These are phyloP conservation scores for Euwallacea similis DNA, from an alignment of 1,140 invertebrate species.

Conservation along the genomic window DNA sequence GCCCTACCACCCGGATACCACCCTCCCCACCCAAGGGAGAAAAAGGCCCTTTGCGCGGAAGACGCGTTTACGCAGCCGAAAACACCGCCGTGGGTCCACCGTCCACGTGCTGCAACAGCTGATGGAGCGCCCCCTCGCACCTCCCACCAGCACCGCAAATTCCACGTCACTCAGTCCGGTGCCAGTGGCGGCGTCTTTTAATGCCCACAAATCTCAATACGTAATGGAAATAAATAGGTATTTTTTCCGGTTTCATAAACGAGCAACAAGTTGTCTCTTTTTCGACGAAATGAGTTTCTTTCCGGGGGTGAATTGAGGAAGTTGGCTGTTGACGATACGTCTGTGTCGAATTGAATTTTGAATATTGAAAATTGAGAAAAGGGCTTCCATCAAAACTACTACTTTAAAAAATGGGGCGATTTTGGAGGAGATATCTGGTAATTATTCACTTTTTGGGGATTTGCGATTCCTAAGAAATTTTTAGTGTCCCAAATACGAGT, in stretches of 20 bases:
- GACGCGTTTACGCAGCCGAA: slow-evolving; percentile 50
- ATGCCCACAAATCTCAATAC: not conserved
- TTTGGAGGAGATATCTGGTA: too few relatives aligned
- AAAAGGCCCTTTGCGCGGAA: slow-evolving; percentile 47
- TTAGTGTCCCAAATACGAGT: too few relatives aligned
- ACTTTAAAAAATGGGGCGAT: too few relatives aligned
- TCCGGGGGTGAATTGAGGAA: too few relatives aligned
- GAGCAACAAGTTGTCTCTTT: not conserved
- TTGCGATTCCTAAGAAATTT: too few relatives aligned
- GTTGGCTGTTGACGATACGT: too few relatives aligned
- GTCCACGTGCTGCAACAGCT: slow-evolving; percentile 46
- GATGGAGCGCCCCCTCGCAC: slow-evolving; percentile 32
- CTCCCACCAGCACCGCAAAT: not conserved
- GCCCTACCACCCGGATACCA: slow-evolving; percentile 44
- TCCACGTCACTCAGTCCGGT: not conserved
- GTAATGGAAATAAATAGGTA: not conserved
- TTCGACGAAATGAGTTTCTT: too few relatives aligned
- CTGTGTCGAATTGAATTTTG: too few relatives aligned
- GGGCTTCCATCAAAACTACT: too few relatives aligned
- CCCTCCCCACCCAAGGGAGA: slow-evolving; percentile 45
- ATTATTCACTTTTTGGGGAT: too few relatives aligned
- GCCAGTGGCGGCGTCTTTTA: slow-evolving; percentile 17
- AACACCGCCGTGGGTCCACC: slow-evolving; percentile 9
- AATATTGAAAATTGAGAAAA: too few relatives aligned
- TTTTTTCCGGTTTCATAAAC: not conserved